Base-by-base conservation (phyloP, 2,888 invertebrate species). In the Acronicta aceris region DNA sequence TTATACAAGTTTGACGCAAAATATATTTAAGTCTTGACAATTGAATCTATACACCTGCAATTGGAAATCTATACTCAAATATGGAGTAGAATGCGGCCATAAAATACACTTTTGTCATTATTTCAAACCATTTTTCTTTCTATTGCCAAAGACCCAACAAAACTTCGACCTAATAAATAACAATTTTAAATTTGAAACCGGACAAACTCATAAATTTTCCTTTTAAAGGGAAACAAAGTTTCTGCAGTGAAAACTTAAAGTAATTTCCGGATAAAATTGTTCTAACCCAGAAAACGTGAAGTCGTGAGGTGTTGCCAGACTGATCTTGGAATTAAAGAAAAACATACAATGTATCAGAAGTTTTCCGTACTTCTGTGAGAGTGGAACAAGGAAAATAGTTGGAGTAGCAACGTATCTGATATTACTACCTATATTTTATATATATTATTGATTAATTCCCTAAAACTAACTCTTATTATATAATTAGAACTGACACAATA, bases 221-320 rank as follows among this genome's bases (percentile, higher is more conserved):
- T 52, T 51, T 63, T 27, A 46, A 43, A 62, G 52, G 66, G 65
- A 43, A 70, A 59, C 38, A 63, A 38, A 59, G 49, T 56, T 49
- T 21, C 36, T 38, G 53, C 41, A 38, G 48, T 53, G 47, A 49
- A 38, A 67, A 59, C 64, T 55, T 68, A 64, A 71, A 71, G 71
- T 63, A 71, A 71, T 71, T 71, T 71, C 63, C 47, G 38, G 67
- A 48, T 71, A 45, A 63, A 67, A 67, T 71, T 65, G 65, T 65
- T 57, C 51, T 55, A 55, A 62, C 45, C 55, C 9, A 62, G 61
- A 55, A 58, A 61, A 56, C 41, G 42, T 16, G 21, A 43, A 48
- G 59, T 47, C 53, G 64, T 30, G 59, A 49, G 65, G 53, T 53
- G 50, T 57, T 56, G 27, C 17, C n/a, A 30, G 36, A 55, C 52